These are phyloP conservation scores for Hydropsyche betteni DNA, from an alignment of 2,888 invertebrate species.

Conservation along the genomic window DNA sequence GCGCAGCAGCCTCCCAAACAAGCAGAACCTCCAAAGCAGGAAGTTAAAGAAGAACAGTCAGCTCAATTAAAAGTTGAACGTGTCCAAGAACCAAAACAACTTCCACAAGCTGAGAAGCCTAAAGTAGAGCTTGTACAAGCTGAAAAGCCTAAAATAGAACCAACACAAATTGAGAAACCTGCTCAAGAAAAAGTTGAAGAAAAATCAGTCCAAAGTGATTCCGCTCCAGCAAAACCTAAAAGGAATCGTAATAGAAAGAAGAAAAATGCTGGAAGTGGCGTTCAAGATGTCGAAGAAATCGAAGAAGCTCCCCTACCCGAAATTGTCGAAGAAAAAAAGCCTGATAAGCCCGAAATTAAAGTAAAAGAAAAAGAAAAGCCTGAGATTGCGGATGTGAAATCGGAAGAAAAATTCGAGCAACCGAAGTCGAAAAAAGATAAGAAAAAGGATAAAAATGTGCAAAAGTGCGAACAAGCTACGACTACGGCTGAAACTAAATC, in stretches of 20 bases:
- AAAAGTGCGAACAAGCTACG: not conserved
- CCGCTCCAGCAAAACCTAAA: constrained; percentile 63
- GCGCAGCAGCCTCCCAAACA: constrained; percentile 14
- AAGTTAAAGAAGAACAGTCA: constrained; percentile 35
- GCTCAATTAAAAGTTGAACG: not conserved
- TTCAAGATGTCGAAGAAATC: constrained; percentile 38
- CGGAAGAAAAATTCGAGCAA: constrained; percentile 34
- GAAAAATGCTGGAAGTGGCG: constrained; percentile 55
- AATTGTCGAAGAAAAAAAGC: constrained; percentile 57
- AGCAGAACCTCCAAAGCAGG: not conserved
- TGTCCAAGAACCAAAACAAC: constrained; percentile 40
- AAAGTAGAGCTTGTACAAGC: constrained; percentile 32
- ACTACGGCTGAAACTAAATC: constrained; percentile 20
- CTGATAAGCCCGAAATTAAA: constrained; percentile 2
- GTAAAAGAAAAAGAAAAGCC: too few relatives aligned
- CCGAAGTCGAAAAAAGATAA: constrained; percentile 29
- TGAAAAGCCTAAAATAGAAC: constrained; percentile 9
- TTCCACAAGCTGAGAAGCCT: constrained; percentile 45
- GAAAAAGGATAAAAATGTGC: constrained; percentile 31
- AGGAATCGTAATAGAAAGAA: constrained; percentile 62
- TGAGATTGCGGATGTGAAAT: constrained; percentile 6
- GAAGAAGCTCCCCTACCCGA: constrained; percentile 55
- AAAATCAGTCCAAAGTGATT: constrained; percentile 51
- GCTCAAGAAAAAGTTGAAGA: constrained; percentile 5
- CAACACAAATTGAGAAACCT: too few relatives aligned